phyloP scores from a whole-genome alignment of 64 coral and sea anemone species.

The Montipora cactus region DNA sequence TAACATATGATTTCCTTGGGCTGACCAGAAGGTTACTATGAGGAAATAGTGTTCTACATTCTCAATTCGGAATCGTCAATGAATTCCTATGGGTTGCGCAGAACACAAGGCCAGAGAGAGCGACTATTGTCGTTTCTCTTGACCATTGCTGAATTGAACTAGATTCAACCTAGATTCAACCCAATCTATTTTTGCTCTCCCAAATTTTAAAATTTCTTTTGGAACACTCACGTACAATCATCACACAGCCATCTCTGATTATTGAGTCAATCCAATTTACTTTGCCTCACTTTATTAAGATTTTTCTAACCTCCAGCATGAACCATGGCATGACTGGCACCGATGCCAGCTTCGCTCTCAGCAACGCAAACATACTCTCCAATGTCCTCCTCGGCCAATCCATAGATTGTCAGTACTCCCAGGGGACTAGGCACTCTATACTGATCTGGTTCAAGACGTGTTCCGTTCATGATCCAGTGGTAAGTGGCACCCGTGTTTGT shows the following conservation, averaged over 20 bases:
- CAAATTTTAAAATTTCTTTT: background rate
- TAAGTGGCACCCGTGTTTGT: conserved; percentile 62
- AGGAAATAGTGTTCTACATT: background rate
- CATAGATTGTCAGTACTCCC: conserved; percentile 68
- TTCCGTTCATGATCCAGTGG: conserved; percentile 78
- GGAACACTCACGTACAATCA: background rate
- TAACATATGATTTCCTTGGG: too few species aligned
- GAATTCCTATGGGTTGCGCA: background rate
- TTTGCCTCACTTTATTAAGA: background rate
- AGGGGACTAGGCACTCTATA: conserved; percentile 76
- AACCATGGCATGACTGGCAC: conserved; percentile 50
- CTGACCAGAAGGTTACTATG: too few species aligned
- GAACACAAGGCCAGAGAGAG: too few species aligned
- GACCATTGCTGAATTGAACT: too few species aligned
- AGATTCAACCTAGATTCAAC: too few species aligned
- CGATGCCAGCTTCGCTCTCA: conserved; percentile 78
- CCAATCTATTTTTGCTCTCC: background rate
- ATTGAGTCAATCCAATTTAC: background rate
- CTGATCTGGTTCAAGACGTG: conserved; percentile 58
- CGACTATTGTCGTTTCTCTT: too few species aligned
- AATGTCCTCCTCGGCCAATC: conserved; percentile 59
- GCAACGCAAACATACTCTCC: conserved; percentile 92
- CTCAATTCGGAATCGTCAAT: background rate
- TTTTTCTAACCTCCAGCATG: conserved; percentile 67
- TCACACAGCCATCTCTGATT: background rate